phyloP scores from a whole-genome alignment of 2,797 vertebrate genomes.

The Perodicticus potto region DNA sequence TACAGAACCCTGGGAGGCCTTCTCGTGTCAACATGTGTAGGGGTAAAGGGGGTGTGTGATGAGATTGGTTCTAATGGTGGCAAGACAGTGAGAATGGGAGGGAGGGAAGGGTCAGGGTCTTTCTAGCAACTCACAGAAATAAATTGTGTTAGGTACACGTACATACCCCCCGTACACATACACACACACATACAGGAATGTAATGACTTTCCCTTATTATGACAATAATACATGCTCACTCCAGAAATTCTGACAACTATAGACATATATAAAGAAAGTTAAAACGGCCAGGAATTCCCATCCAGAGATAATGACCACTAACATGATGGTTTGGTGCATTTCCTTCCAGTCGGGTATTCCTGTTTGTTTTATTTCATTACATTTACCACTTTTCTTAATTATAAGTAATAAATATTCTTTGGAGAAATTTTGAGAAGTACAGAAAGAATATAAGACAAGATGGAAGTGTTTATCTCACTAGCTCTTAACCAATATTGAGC shows the following conservation, averaged over 20 bases:
- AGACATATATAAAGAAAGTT: constrained; percentile 7
- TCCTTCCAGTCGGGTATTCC: neutral
- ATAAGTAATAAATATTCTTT: neutral
- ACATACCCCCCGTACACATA: fast-evolving
- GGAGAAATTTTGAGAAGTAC: constrained; percentile 1
- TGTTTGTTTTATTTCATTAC: neutral
- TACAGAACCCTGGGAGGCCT: neutral
- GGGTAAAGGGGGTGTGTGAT: too few relatives aligned
- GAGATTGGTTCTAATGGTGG: neutral
- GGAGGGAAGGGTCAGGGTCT: neutral
- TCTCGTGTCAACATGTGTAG: neutral
- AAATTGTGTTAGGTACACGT: neutral
- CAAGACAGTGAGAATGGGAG: neutral
- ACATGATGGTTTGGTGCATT: neutral
- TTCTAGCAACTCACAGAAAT: neutral
- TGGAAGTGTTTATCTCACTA: neutral
- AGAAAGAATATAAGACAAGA: neutral
- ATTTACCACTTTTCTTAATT: constrained; percentile 2
- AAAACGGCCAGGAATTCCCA: neutral
- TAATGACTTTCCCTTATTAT: neutral
- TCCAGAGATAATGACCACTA: neutral
- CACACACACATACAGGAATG: neutral
- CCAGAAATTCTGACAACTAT: neutral
- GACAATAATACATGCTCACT: neutral
- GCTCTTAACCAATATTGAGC: neutral